Base-by-base conservation (phyloP, 2,888 invertebrate species). In the Lymantria monacha region DNA sequence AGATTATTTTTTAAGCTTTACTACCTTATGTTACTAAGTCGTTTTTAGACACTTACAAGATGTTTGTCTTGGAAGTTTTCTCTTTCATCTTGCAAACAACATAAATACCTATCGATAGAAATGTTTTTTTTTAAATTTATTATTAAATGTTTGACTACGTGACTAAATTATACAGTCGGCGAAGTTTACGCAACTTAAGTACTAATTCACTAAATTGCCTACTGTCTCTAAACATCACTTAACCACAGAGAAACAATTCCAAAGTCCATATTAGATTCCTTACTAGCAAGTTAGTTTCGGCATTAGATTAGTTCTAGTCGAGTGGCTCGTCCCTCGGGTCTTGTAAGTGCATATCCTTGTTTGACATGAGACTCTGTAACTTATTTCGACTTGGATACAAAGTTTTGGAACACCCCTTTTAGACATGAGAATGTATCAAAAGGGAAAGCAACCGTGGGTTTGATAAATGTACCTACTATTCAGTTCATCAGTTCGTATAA, bases 281-380 rank as follows among this genome's bases (percentile, higher is more conserved):
- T 57, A 53, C 59, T 54, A 61, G 63, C 46, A 75, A 81, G 76
- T 81, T 78, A 79, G 81, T 81, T 76, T 73, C 69, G 68, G 69
- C 73, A 82, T 85, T 82, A 82, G 82, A 85, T 88, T 87, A 87
- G 85, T 85, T 81, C 65, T 67, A 75, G 69, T 64, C 69, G 70
- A 68, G 68, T 53, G 68, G 54, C 62, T 60, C 60, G 59, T 70
- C 74, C 70, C 76, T 63, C 55, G 73, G 76, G 72, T 66, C 68
- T 62, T 56, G 70, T 79, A 80, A 90, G 90, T 89, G 90, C 89
- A 87, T 83, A 87, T 83, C 83, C 88, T 69, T 89, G 89, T 90
- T 83, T 84, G 84, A 87, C 86, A 84, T 74, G 78, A 83, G 79
- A 76, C 83, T 76, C 74, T 53, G 69, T 82, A 87, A 88, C 86